Conservation (phyloP, 2,113 vertebrate species). For the Lycaon pictus region DNA sequence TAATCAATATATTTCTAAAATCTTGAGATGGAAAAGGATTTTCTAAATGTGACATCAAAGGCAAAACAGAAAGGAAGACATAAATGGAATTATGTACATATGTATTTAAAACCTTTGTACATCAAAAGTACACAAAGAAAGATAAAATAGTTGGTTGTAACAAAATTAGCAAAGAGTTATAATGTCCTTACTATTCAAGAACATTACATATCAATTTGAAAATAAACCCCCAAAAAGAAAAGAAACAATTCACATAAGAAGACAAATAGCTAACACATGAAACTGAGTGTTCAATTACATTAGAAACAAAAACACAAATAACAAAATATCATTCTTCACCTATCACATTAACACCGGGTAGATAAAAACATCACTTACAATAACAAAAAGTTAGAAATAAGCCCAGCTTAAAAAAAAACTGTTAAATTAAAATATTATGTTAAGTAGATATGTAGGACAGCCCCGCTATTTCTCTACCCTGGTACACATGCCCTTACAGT, state of each 20-base stretch:
- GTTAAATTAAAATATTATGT: neutral
- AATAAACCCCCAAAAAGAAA: neutral
- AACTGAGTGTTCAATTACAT: neutral
- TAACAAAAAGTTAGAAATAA: neutral
- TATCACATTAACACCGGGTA: neutral
- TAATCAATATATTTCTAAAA: neutral
- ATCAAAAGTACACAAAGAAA: neutral
- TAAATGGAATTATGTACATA: neutral
- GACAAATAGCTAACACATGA: neutral
- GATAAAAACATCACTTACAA: neutral
- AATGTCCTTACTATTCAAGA: neutral
- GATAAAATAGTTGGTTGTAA: neutral
- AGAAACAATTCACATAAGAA: neutral
- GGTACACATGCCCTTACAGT: neutral
- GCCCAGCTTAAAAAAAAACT: neutral
- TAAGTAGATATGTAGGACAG: neutral
- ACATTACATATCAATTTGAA: neutral
- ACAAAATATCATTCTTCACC: neutral
- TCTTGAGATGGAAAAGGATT: neutral
- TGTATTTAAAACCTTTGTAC: neutral
- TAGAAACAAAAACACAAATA: neutral
- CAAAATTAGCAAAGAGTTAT: neutral
- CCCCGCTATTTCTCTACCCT: neutral
- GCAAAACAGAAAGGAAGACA: neutral
- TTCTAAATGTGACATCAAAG: neutral